A percentile compares a stretch with the other conserved stretches of the same genome.
phyloP scores from a whole-genome alignment of 1,140 invertebrate genomes.

The Harlomillsia oculata region DNA sequence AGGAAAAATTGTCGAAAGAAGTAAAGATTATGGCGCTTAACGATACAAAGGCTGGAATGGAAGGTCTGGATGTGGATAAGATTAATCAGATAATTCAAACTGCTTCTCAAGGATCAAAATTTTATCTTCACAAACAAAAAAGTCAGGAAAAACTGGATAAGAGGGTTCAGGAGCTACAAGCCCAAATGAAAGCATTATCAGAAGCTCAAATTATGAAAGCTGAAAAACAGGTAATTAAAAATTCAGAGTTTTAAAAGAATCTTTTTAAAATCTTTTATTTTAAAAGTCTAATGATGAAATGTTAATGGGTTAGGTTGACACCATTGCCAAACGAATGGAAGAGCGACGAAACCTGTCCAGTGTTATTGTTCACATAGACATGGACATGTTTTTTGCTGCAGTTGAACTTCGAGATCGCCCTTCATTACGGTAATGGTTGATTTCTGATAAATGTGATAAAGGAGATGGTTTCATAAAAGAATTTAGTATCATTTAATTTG shows the following conservation, averaged over 20 bases:
- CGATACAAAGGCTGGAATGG: conserved; percentile 43
- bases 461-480: background rate
- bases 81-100: conserved; percentile 53
- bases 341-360: conserved; percentile 42
- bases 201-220: conserved; percentile 39
- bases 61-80: conserved; percentile 47
- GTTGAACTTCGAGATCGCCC: conserved; percentile 58
- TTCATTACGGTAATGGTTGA: conserved; percentile 38
- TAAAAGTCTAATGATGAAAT: too few relatives aligned
- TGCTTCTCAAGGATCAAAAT: conserved; percentile 50
- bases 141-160: conserved; percentile 43
- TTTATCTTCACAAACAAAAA: conserved; percentile 47
- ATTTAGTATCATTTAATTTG: background rate
- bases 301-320: conserved; percentile 45
- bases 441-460: background rate
- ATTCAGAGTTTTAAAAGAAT: too few relatives aligned
- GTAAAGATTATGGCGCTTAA: conserved; percentile 11
- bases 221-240: conserved; percentile 39
- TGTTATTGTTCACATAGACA: conserved; percentile 56
- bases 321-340: conserved; percentile 40
- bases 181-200: conserved; percentile 38
- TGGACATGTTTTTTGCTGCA: conserved; percentile 58
- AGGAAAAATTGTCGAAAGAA: too few relatives aligned
- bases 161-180: conserved; percentile 43
- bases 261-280: too few relatives aligned